Base-by-base conservation (phyloP, 2,888 invertebrate genomes). In the Melinaea marsaeus region DNA sequence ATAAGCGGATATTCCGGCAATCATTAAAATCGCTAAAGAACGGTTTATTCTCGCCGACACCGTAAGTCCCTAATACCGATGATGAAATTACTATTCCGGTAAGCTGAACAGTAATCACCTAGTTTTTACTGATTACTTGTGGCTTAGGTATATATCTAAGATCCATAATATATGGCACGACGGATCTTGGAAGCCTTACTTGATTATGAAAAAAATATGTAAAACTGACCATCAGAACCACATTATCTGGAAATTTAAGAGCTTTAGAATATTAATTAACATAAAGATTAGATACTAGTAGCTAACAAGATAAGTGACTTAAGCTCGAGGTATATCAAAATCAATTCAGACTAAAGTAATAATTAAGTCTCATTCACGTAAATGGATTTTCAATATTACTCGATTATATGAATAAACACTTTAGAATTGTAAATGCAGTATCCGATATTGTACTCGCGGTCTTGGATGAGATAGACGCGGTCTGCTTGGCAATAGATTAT, bases 21-120 rank as follows among this genome's bases (percentile, higher is more conserved):
- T 80, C 79, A 79, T 80, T 80, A 79, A 79, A 77, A 79, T 77
- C 68, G 67, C 74, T 73, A 74, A 77, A 73, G 72, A 73, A 74
- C 71, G 65, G 34, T 59, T 58, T 51, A 61, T 58, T 67, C 55
- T 56, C 60, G 61, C 57, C 61, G 67, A 68, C 65, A 56, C 63
- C 63, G 63, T 58, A 58, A 59, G 63, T 57, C 46, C 63, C 71
- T 69, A 1, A 71, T 71, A 65, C 66, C 32, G 48, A 58, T 60
- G 64, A 66, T 61, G 56, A 62, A 66, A 69, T 69, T 63, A 69
- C 61, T 47, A 60, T 48, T 48, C 47, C 46, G 9, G 54, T 59
- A 47, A 68, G 60, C 35, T 58, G 58, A 61, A 48, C 54, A 47
- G 59, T 22, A 47, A 63, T 62, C 58, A 58, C 61, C 62, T 62